Evolutionary conservation across 1,140 invertebrate genomes (phyloP).

Genomic region (Propsilocerus akamusi): DNA sequence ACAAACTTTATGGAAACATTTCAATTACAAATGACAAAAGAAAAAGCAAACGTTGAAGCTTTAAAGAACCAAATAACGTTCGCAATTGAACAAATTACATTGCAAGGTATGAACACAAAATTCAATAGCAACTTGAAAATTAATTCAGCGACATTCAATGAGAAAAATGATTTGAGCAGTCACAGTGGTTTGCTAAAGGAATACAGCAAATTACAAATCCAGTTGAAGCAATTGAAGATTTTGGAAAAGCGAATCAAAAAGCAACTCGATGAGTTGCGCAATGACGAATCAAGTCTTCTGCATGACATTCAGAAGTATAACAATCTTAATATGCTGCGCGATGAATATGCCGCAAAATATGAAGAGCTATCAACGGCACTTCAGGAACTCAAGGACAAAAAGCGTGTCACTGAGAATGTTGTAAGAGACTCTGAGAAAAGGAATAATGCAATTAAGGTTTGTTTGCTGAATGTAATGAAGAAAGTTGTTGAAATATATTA

Average conservation of each 20-base stretch:
- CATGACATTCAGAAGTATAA: slow-evolving; percentile 1
- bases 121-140: background rate
- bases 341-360: slow-evolving; percentile 13
- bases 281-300: slow-evolving; percentile 5
- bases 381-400: slow-evolving; percentile 13
- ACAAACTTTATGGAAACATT: slow-evolving; percentile 55
- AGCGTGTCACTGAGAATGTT: slow-evolving; percentile 12
- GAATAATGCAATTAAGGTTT: slow-evolving; percentile 15
- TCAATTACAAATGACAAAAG: slow-evolving; percentile 44
- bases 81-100: slow-evolving; percentile 7
- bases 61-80: slow-evolving; percentile 8
- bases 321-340: slow-evolving; percentile 15
- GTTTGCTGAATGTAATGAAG: background rate
- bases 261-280: slow-evolving; percentile 15
- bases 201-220: slow-evolving; percentile 5
- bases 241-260: slow-evolving; percentile 18
- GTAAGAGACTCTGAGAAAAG: slow-evolving; percentile 12
- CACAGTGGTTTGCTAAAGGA: slow-evolving; percentile 6
- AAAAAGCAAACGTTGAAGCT: slow-evolving; percentile 21
- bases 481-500: background rate
- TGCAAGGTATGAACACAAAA: slow-evolving; percentile 7
- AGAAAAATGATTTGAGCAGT: slow-evolving; percentile 5
- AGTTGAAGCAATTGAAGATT: slow-evolving; percentile 18
- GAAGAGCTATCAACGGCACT: slow-evolving; percentile 14
- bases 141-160: background rate